phyloP scores from a whole-genome alignment of 2,888 invertebrate genomes.

The Unio delphinus region DNA sequence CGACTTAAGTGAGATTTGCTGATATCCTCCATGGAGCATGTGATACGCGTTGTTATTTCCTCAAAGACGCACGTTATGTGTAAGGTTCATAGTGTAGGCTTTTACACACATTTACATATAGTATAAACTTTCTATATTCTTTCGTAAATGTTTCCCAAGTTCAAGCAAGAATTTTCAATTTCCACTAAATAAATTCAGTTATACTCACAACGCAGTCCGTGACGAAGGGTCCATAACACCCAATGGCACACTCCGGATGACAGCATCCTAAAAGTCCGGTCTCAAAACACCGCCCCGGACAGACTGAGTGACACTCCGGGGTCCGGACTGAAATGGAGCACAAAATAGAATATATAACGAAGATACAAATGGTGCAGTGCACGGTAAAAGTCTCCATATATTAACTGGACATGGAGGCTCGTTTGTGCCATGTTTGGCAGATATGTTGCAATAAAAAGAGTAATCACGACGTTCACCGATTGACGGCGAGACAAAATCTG shows the following conservation, averaged over 20 bases:
- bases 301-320: slow-evolving; percentile 30
- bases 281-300: slow-evolving; percentile 45
- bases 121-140: no score
- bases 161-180: no score
- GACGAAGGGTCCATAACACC: slow-evolving; percentile 87
- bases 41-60: no score
- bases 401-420: neutral
- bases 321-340: slow-evolving; percentile 18
- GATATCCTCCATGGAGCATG: no score
- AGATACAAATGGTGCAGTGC: neutral
- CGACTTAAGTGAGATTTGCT: no score
- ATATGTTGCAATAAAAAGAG: no score
- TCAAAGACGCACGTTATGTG: no score
- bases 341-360: neutral
- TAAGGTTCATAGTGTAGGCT: no score
- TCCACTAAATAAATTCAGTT: neutral
- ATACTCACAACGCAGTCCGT: slow-evolving; percentile 44
- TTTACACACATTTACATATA: no score
- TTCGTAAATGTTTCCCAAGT: neutral
- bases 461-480: no score
- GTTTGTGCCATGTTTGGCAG: neutral
- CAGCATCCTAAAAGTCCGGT: slow-evolving; percentile 79
- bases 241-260: slow-evolving; percentile 96
- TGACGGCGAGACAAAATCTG: no score
- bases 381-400: neutral